A percentile compares a stretch with the other conserved stretches of the same genome.
Conservation (phyloP, 2,797 vertebrate genomes). For the Spinus pinus region DNA sequence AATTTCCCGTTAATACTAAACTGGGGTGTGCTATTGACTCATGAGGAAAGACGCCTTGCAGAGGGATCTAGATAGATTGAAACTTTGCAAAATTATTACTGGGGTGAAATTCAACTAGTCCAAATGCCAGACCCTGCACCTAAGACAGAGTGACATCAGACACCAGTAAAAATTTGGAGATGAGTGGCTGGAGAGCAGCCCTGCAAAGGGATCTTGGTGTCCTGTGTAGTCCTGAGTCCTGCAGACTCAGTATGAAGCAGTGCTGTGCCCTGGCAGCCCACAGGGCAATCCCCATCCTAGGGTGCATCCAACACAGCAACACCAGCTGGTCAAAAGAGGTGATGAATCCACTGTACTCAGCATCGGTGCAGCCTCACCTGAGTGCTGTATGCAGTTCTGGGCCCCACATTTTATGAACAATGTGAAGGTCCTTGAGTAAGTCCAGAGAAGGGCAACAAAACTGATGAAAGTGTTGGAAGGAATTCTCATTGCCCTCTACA, state of each 20-base stretch:
- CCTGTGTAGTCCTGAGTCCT: background rate
- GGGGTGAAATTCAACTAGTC: background rate
- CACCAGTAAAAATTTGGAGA: background rate
- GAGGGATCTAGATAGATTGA: background rate
- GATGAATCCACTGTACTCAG: background rate
- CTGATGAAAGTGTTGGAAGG: background rate
- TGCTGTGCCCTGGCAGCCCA: background rate
- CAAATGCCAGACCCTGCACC: background rate
- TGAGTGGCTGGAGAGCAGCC: background rate
- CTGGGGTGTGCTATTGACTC: background rate
- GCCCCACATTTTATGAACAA: background rate
- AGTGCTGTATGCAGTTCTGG: background rate
- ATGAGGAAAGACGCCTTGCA: background rate
- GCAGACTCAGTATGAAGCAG: background rate
- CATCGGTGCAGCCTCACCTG: background rate
- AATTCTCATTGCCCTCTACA: background rate
- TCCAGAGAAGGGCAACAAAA: background rate
- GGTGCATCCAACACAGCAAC: background rate
- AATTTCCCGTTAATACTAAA: background rate
- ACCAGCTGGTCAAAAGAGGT: background rate
- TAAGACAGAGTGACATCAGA: background rate
- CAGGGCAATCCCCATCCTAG: background rate
- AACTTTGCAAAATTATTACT: background rate
- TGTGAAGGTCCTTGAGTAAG: background rate
- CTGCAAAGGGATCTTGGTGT: background rate